A percentile compares a stretch with the other conserved stretches of the same genome.
Conservation (phyloP, 2,113 vertebrate genomes). For the Chaetura pelagica region DNA sequence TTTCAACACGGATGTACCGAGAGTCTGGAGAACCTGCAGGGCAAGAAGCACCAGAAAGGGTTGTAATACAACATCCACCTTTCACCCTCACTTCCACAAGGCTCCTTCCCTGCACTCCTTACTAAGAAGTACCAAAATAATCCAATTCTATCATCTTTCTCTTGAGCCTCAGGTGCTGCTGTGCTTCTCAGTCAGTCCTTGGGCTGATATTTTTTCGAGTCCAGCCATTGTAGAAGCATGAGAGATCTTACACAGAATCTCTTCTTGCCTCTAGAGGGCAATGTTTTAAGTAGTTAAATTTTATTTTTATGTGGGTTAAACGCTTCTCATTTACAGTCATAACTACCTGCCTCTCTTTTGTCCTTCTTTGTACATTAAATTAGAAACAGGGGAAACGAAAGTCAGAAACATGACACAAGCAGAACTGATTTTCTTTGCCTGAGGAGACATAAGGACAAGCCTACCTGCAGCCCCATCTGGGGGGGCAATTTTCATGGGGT, state of each 20-base stretch:
- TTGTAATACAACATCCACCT: fast-evolving
- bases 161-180: fast-evolving
- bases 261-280: not conserved
- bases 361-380: fast-evolving
- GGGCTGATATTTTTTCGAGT: fast-evolving
- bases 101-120: fast-evolving
- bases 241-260: fast-evolving
- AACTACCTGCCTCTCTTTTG: fast-evolving
- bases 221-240: fast-evolving
- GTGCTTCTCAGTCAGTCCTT: not conserved
- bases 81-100: fast-evolving
- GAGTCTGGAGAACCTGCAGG: slow-evolving; percentile 89
- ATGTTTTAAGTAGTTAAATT: not conserved
- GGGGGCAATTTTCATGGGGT: slow-evolving; percentile 98
- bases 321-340: not conserved
- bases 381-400: not conserved
- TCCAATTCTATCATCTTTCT: fast-evolving
- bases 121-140: fast-evolving
- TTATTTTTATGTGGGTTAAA: not conserved
- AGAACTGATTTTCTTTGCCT: fast-evolving
- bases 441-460: not conserved
- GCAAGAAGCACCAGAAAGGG: not conserved
- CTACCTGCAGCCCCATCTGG: slow-evolving; percentile 93
- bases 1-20: slow-evolving; percentile 95
- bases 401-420: fast-evolving